These are phyloP conservation scores for Drosophila mettleri DNA, from an alignment of 2,888 invertebrate species.

Conservation along the genomic window DNA sequence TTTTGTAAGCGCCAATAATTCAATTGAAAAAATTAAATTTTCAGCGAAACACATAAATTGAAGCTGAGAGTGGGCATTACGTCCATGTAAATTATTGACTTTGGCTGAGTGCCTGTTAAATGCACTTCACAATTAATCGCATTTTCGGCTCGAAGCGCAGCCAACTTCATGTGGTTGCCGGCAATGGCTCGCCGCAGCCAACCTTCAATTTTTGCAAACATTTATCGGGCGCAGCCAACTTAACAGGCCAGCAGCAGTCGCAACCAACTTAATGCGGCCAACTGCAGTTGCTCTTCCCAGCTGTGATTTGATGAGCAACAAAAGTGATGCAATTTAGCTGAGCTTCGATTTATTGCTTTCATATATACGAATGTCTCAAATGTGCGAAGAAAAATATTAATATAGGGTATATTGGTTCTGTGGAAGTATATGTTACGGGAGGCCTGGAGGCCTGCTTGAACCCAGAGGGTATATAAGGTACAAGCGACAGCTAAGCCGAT, in stretches of 20 bases:
- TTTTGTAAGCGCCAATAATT: slow-evolving; percentile 40
- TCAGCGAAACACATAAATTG: slow-evolving; percentile 27
- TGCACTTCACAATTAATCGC: neutral
- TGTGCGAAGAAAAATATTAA: no score
- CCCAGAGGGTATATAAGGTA: no score
- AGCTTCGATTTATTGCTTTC: neutral
- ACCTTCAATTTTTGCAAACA: neutral
- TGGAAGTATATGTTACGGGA: no score
- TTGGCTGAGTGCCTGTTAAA: slow-evolving; percentile 4
- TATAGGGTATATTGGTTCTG: neutral
- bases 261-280: neutral
- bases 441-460: no score
- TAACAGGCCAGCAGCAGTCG: neutral
- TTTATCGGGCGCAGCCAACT: no score
- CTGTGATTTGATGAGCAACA: neutral
- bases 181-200: neutral
- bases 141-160: neutral
- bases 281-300: neutral
- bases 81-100: slow-evolving; percentile 14
- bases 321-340: neutral
- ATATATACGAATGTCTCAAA: neutral
- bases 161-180: neutral
- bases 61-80: slow-evolving; percentile 7
- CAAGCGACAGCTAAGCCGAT: no score
- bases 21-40: slow-evolving; percentile 49